Conservation (phyloP, 2,113 vertebrate genomes). For the Telmatochromis bifrenatus region DNA sequence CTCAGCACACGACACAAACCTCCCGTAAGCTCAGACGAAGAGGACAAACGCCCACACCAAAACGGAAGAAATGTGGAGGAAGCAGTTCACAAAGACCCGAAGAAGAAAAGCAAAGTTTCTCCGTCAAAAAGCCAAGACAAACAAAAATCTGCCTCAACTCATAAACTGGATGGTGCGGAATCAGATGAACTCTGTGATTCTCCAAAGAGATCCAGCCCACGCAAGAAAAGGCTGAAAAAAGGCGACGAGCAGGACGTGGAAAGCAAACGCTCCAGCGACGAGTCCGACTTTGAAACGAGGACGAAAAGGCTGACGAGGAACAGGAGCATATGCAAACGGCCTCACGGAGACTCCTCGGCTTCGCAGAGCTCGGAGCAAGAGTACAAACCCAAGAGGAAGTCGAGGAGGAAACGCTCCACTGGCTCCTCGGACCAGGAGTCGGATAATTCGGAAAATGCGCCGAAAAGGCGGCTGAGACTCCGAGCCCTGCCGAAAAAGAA, state of each 20-base stretch:
- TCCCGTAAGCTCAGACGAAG: constrained; percentile 56
- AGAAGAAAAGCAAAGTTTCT: constrained; percentile 39
- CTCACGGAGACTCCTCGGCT: not conserved
- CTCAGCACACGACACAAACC: constrained; percentile 18
- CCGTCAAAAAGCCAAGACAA: constrained; percentile 59
- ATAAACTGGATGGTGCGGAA: constrained; percentile 27
- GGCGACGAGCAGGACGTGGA: not conserved
- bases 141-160: constrained; percentile 55
- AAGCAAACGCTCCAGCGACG: constrained; percentile 35
- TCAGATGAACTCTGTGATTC: constrained; percentile 41
- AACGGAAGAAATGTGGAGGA: constrained; percentile 60
- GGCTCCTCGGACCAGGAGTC: constrained; percentile 58
- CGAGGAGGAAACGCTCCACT: constrained; percentile 46
- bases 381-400: constrained; percentile 35
- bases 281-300: constrained; percentile 6
- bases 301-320: constrained; percentile 11
- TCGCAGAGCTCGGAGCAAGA: constrained; percentile 49
- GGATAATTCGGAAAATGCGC: constrained; percentile 13
- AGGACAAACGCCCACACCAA: constrained; percentile 53
- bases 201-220: constrained; percentile 25
- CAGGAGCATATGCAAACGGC: constrained; percentile 37
- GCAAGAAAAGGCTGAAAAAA: constrained; percentile 30
- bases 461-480: constrained; percentile 30
- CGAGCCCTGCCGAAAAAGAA: constrained; percentile 67
- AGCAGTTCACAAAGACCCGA: constrained; percentile 18